Evolutionary conservation across 2,888 invertebrate genomes (phyloP).

Genomic region (Andrena bucephala): DNA sequence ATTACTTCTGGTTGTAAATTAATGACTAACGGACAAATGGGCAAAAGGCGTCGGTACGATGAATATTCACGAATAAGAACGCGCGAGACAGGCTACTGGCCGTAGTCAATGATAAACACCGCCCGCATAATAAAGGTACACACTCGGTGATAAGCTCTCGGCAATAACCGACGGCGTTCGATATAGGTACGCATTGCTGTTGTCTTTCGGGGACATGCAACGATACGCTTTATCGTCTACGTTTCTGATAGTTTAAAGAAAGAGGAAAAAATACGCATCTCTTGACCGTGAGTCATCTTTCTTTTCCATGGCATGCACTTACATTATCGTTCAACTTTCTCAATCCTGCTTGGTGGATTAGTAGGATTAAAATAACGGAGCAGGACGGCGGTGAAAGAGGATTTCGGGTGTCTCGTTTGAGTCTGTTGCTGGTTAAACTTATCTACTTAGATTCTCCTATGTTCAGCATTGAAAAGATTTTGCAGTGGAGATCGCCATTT

Average conservation of each 20-base stretch:
- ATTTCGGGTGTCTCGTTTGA: too few relatives aligned
- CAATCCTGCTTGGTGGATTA: neutral
- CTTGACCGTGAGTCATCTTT: neutral
- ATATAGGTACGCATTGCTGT: constrained; percentile 3
- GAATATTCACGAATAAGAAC: constrained; percentile 14
- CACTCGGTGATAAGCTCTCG: constrained; percentile 50
- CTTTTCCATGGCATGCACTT: neutral
- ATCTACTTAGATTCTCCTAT: too few relatives aligned
- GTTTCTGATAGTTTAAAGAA: constrained; percentile 8
- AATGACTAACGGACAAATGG: too few relatives aligned
- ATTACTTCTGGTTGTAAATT: too few relatives aligned
- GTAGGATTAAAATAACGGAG: too few relatives aligned
- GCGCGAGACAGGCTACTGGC: constrained; percentile 60
- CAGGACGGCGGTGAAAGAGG: too few relatives aligned
- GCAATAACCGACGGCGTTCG: constrained; percentile 27
- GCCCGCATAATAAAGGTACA: constrained; percentile 42
- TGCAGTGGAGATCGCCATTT: too few relatives aligned
- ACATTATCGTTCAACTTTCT: neutral
- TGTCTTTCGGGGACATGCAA: neutral
- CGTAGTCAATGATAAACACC: constrained; percentile 75
- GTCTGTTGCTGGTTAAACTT: too few relatives aligned
- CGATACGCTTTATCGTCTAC: constrained; percentile 6
- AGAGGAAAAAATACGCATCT: neutral
- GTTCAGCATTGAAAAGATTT: too few relatives aligned
- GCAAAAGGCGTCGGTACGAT: neutral